Conservation (phyloP, 2,797 vertebrate species). For the Gorsachius magnificus region DNA sequence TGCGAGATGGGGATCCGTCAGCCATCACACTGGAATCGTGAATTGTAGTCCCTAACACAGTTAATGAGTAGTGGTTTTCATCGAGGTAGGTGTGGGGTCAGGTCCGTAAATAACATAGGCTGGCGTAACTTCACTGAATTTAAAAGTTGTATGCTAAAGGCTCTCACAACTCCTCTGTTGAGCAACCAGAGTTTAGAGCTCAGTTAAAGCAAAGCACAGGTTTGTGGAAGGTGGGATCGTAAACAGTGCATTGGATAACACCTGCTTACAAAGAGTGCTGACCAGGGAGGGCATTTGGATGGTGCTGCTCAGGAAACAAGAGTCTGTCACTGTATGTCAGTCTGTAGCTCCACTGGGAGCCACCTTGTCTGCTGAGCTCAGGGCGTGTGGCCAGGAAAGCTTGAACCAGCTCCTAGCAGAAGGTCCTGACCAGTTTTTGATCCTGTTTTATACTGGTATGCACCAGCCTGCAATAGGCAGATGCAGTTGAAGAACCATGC, state of each 20-base stretch:
- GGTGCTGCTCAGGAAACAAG: neutral
- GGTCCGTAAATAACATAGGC: neutral
- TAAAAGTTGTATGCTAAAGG: neutral
- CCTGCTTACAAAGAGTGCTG: neutral
- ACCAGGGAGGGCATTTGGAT: neutral
- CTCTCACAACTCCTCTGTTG: neutral
- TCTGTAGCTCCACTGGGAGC: neutral
- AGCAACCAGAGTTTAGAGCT: neutral
- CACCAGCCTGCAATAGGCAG: neutral
- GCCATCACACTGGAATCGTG: neutral
- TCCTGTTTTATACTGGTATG: neutral
- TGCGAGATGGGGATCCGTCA: neutral
- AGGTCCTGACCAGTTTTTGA: neutral
- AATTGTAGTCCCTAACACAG: neutral
- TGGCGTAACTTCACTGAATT: neutral
- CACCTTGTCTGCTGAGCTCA: neutral
- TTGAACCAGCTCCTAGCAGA: neutral
- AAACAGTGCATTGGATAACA: neutral
- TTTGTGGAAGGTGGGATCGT: neutral
- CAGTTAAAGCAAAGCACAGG: neutral
- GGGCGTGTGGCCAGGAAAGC: too few relatives aligned
- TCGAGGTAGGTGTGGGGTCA: neutral
- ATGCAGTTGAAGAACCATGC: neutral
- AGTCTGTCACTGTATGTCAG: neutral
- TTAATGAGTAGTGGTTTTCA: neutral